Percentiles rank a stretch among this genome's conserved stretches.
Conservation (phyloP, 1,140 invertebrate genomes). For the Anastrepha ludens region DNA sequence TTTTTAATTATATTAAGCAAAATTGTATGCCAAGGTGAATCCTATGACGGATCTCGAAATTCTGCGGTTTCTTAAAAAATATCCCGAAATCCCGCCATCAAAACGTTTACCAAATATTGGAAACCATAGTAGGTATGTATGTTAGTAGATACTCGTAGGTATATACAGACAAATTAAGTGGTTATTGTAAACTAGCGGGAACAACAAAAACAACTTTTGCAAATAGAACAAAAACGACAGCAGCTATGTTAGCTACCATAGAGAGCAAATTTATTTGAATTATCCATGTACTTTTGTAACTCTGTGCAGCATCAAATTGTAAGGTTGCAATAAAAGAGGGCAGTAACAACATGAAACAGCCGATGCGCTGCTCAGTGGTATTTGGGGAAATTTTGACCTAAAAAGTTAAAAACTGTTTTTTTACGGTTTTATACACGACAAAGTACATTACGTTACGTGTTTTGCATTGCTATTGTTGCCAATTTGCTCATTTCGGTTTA, state of each 20-base stretch:
- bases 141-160: background rate
- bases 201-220: background rate
- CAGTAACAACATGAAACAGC: background rate
- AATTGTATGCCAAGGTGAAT: too few species aligned
- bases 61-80: too few species aligned
- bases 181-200: slow-evolving; percentile 59
- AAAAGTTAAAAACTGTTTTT: slow-evolving; percentile 66
- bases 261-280: background rate
- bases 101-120: too few species aligned
- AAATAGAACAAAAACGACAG: slow-evolving; percentile 10
- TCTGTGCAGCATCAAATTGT: background rate
- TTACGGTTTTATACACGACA: background rate
- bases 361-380: background rate
- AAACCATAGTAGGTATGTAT: background rate
- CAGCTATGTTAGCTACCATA: slow-evolving; percentile 1
- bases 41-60: too few species aligned
- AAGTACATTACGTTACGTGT: slow-evolving; percentile 46
- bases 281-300: background rate
- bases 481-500: slow-evolving; percentile 43
- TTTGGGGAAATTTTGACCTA: slow-evolving; percentile 63
- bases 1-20: too few species aligned
- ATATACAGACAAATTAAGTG: slow-evolving; percentile 63
- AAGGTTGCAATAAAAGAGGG: background rate
- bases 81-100: too few species aligned
- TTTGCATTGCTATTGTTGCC: slow-evolving; percentile 47